Conservation (phyloP, 2,113 vertebrate genomes). For the Anoura caudifer region DNA sequence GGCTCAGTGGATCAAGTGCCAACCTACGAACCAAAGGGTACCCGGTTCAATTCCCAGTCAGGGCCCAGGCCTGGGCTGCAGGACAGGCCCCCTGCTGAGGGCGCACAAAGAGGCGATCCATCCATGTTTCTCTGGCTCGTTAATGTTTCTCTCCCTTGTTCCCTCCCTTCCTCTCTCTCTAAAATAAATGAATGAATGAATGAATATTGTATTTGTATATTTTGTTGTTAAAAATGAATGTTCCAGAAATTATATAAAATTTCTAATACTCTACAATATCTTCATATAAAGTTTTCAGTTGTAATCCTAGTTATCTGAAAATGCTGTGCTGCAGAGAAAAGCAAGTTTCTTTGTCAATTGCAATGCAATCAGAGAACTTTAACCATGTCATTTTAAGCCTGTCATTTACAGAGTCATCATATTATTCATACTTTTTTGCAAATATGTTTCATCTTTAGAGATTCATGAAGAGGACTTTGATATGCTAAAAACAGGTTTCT, state of each 20-base stretch:
- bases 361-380: not conserved
- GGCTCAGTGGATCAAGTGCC: no score
- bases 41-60: no score
- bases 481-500: not conserved
- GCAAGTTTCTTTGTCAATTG: not conserved
- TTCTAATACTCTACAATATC: not conserved
- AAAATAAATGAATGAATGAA: no score
- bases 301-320: not conserved
- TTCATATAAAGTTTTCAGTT: not conserved
- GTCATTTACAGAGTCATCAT: not conserved
- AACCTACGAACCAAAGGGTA: no score
- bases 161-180: no score
- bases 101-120: no score
- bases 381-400: not conserved
- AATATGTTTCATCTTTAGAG: not conserved
- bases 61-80: no score
- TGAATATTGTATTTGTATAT: not conserved
- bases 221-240: not conserved
- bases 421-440: not conserved
- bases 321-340: not conserved
- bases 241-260: not conserved
- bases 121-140: no score
- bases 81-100: no score
- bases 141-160: no score
- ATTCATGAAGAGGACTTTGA: not conserved